Base-by-base conservation (phyloP, 1,140 invertebrate genomes). In the Orius laevigatus region DNA sequence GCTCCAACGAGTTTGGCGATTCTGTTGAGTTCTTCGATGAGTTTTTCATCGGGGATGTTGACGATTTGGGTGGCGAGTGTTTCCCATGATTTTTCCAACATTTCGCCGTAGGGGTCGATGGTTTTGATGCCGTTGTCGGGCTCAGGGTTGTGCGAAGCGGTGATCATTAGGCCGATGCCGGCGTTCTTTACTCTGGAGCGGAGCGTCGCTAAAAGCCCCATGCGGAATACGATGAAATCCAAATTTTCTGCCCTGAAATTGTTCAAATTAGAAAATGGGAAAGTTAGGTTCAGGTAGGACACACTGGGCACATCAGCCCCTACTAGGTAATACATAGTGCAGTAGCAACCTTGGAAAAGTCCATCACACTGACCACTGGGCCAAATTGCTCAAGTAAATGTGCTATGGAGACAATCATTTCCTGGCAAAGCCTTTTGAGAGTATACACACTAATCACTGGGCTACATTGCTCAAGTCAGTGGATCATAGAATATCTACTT, bases 71-170 rank as follows among this genome's bases (percentile, higher is more conserved):
- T 94, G 5, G 92, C 91, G 57, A 88, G 75, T 15, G 58, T 62
- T 67, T 98, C 95, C 94, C 94, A 98, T 36, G 74, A 74, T 49
- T 73, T 63, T 55, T 93, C 85, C 53, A 98, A 62, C 95, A 99
- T 98, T 67, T 96, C 91, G 1, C 96, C 96, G 57, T 73, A 70
- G 1, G 91, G 90, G 66, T 98, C 95, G 44, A 98, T 76, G 5
- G 99, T 64, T 65, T 99, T 99, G 0, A 97, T 81, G 5, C 96
- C 96, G 70, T 99, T 99, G 63, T 99, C 96, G 1, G 76, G 73
- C 60, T 85, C 88, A 25, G 91, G 82, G 68, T 99, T 99, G 60
- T 99, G 96, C 2, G 93, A 98, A 0, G 96, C 96, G 14, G 96
- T 99, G 56, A 99, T 94, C 93, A 98, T 97, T 1, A 96, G 73